Evolutionary conservation across 2,113 vertebrate genomes (phyloP), one percentile per base, ranked within the genome.

Genomic region (Micromys minutus): DNA sequence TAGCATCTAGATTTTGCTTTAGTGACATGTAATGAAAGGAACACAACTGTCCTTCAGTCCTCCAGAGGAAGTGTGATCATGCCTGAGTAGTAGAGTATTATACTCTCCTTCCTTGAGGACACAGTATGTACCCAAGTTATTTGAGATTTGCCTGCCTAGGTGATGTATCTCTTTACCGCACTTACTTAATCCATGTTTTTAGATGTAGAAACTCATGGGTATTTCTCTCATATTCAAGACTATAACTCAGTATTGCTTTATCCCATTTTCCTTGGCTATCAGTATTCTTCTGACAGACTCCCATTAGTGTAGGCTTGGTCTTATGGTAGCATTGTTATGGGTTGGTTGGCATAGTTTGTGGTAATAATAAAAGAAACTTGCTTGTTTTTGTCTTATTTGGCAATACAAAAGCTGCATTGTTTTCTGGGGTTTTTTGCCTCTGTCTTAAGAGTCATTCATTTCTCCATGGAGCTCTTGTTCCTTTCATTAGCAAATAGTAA

Each of bases 211-310:
- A 86, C 24, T 69, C 72, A 15, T 55, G 45, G 39, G 2, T 87
- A 76, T 93, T 95, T 90, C 2, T 85, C 92, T 96, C 87, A 55
- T 67, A 61, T 31, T 93, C 91, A 71, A 61, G 42, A 13, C 71
- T 87, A 79, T 75, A 90, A 87, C 55, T 34, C 61, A 95, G 0
- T 77, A 72, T n/a, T 90, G 50, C 42, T 19, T 50, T 34, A 75
- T 91, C 80, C 71, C 45, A 65, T 47, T 81, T 77, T 89, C 19
- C 45, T 84, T 96, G 50, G 21, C 65, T 94, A 42, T 7, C 22
- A 0, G n/a, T 47, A 29, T 77, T 26, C 19, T 39, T 89, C 39
- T 93, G 87, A 39, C 65, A 55, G 76, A n/a, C 26, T 45, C 69
- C 57, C n/a, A 17, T 86, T 26, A 16, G 47, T 94, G 3, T 26